Evolutionary conservation across 2,888 invertebrate species (phyloP), one percentile per base, ranked within the genome.

Genomic region (Mythimna lalbum): DNA sequence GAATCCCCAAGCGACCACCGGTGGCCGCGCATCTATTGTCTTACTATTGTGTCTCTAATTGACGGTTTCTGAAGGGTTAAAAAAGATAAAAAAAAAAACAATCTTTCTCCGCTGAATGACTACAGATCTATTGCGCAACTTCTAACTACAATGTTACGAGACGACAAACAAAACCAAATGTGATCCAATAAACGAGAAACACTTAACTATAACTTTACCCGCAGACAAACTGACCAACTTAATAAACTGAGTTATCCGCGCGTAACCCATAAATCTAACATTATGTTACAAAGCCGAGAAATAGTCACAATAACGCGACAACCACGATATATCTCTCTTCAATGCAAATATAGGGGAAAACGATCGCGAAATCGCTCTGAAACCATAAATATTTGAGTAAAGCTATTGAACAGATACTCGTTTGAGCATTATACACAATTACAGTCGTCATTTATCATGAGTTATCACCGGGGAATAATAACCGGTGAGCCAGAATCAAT

Each of bases 391-490:
- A 85, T 82, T 86, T 78, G 83, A 63, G 61, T 67, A 39, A 33
- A 65, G 67, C 82, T 76, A 86, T 84, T 78, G 78, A 80, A 64
- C 80, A 73, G 59, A n/a, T 67, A 53, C 66, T 79, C 74, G 76
- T 75, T 85, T 72, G 56, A 70, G 72, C 85, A 89, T 92, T 92
- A 90, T 88, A 82, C 80, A 85, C 88, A 83, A 89, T 92, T 87
- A 91, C 86, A 83, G 91, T 88, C 88, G 69, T 83, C 89, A 83
- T 91, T 90, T 89, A 87, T 91, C 89, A 90, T 81, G 87, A 90
- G 81, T 90, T 93, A 93, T 90, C 88, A 88, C 87, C 86, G 83
- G 88, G 87, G 86, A 87, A 88, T 90, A 89, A 86, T 85, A 84
- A 86, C 85, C 78, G 78, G 86, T 81, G 83, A 71, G 71, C 73